Conservation (phyloP, 2,888 invertebrate genomes). For the Polymixis lichenea region DNA sequence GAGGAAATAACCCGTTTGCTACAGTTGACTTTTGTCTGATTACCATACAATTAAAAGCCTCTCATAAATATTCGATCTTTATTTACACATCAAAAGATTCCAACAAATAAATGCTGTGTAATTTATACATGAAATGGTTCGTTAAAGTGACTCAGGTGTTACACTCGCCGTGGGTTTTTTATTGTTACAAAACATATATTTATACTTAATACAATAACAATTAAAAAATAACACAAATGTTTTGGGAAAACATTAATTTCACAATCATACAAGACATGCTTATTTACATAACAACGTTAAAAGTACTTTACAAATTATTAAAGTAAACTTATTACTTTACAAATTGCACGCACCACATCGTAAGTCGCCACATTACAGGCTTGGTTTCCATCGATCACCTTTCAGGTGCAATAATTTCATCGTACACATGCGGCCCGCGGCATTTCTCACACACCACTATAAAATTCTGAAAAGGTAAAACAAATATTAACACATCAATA, state of each 20-base stretch:
- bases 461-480: conserved; percentile 76
- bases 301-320: neutral
- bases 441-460: conserved; percentile 78
- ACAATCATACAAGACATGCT: neutral
- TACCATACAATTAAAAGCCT: conserved; percentile 51
- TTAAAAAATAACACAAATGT: neutral
- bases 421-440: conserved; percentile 70
- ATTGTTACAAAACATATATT: neutral
- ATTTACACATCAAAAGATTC: conserved; percentile 31
- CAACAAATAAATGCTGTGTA: conserved; percentile 1
- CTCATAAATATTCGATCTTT: conserved; percentile 46
- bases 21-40: conserved; percentile 33
- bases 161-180: neutral
- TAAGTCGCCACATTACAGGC: too few species aligned
- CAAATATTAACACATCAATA: conserved; percentile 22
- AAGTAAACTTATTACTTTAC: neutral
- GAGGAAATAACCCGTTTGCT: conserved; percentile 32
- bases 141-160: neutral
- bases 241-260: neutral
- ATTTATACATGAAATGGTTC: conserved; percentile 1
- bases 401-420: conserved; percentile 80
- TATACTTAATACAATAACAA: neutral
- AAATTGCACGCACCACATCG: neutral
- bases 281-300: neutral
- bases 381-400: conserved; percentile 67